phyloP scores from a whole-genome alignment of 2,113 vertebrate genomes.

The Abramis brama region DNA sequence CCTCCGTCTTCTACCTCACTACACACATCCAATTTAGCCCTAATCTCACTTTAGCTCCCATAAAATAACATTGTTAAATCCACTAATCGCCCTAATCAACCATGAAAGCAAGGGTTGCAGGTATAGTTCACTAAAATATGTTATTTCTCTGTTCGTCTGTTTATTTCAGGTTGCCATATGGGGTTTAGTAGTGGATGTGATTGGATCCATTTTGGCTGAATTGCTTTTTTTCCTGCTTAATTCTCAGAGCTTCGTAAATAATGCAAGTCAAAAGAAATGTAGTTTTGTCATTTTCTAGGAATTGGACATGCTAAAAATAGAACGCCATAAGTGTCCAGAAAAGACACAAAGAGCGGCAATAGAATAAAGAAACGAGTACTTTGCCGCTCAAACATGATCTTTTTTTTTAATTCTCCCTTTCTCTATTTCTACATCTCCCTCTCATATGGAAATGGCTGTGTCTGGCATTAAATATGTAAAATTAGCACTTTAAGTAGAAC shows the following conservation, averaged over 20 bases:
- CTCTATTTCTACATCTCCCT: background rate
- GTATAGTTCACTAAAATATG: background rate
- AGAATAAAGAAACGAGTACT: constrained; percentile 71
- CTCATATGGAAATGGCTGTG: constrained; percentile 44
- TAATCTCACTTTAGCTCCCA: constrained; percentile 76
- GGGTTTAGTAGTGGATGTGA: background rate
- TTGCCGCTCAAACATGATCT: constrained; percentile 26
- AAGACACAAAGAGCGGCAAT: constrained; percentile 40
- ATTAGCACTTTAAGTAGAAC: constrained; percentile 81
- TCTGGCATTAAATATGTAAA: constrained; percentile 81
- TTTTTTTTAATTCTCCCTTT: constrained; percentile 13
- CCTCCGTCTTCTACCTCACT: constrained; percentile 74
- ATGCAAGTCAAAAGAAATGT: background rate
- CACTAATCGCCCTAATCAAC: constrained; percentile 70
- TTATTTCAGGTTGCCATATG: background rate
- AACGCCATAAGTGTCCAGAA: constrained; percentile 37
- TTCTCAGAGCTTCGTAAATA: background rate
- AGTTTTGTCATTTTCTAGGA: constrained; percentile 1
- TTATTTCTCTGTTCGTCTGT: background rate
- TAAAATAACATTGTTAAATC: constrained; percentile 75
- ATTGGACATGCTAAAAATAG: constrained; percentile 17
- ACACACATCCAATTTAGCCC: constrained; percentile 73
- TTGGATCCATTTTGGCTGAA: background rate
- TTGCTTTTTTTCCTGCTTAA: background rate
- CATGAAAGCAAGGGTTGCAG: constrained; percentile 67